phyloP scores from a whole-genome alignment of 2,113 vertebrate species.

The Nothoprocta pentlandii region DNA sequence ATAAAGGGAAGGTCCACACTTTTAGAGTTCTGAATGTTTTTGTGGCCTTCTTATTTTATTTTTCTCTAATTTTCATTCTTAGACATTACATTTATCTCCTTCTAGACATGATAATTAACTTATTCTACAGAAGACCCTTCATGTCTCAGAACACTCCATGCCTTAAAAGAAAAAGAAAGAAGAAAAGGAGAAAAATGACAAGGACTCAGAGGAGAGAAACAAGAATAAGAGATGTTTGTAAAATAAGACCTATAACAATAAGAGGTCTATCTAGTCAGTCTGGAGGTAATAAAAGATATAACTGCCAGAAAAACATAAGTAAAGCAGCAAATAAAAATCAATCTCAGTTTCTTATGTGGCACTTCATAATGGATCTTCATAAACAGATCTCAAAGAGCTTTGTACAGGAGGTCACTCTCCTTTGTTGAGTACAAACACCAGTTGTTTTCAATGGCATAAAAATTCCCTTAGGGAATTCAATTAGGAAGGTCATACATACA shows the following conservation, averaged over 20 bases:
- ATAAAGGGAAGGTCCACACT: background rate
- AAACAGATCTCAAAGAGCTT: background rate
- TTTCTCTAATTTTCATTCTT: background rate
- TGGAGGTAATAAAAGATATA: background rate
- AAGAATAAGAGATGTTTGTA: background rate
- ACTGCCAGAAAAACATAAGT: background rate
- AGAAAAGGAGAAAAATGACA: background rate
- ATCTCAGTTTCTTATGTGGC: background rate
- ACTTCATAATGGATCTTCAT: background rate
- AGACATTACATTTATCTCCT: background rate
- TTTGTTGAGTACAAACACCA: background rate
- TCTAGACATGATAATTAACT: background rate
- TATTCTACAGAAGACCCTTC: background rate
- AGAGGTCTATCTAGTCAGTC: background rate
- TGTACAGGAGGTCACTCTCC: background rate
- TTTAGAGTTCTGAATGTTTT: background rate
- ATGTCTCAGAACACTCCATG: background rate
- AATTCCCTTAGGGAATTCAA: background rate
- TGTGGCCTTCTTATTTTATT: background rate
- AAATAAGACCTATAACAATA: background rate
- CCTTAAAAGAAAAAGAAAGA: background rate
- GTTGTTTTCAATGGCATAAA: background rate
- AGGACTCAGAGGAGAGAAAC: background rate
- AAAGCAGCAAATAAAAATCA: conserved; percentile 32
- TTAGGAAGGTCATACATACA: background rate